Percentiles rank a stretch among this genome's conserved stretches.
Conservation (phyloP, 1,140 invertebrate genomes). For the Drosophila albomicans region DNA sequence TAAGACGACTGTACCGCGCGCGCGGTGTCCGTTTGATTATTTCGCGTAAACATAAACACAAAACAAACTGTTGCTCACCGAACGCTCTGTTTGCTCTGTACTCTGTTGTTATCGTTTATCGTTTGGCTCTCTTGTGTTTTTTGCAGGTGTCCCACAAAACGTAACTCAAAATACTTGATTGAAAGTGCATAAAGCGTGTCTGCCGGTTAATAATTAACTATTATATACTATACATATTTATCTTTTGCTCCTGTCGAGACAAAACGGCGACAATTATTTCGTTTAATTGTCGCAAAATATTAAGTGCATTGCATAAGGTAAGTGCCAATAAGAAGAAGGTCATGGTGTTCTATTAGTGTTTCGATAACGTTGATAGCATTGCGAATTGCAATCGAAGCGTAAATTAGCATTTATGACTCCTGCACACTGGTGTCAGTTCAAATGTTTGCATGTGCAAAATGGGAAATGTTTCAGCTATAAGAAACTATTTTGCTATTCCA, state of each 20-base stretch:
- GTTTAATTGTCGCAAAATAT: not conserved
- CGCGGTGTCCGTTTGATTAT: constrained; percentile 72
- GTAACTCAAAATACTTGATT: constrained; percentile 49
- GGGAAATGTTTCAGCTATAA: not conserved
- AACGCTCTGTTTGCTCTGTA: constrained; percentile 4
- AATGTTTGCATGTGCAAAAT: not conserved
- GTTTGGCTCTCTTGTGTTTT: constrained; percentile 45
- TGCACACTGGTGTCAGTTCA: not conserved
- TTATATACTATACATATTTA: constrained; percentile 27
- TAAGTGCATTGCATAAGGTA: constrained; percentile 35
- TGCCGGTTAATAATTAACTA: constrained; percentile 40
- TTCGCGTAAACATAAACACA: constrained; percentile 81
- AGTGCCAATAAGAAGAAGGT: constrained; percentile 5
- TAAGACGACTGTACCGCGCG: constrained; percentile 78
- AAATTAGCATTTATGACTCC: not conserved
- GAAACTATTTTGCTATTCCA: not conserved
- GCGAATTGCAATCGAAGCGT: not conserved
- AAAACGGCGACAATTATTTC: constrained; percentile 18
- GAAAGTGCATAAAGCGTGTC: constrained; percentile 35
- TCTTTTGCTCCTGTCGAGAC: constrained; percentile 44
- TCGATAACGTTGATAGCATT: not conserved
- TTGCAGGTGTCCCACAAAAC: constrained; percentile 59
- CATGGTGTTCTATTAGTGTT: not conserved
- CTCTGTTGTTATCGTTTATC: constrained; percentile 56
- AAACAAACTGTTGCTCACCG: constrained; percentile 78